Evolutionary conservation across 1,140 invertebrate species (phyloP).

Genomic region (Anastrepha ludens): DNA sequence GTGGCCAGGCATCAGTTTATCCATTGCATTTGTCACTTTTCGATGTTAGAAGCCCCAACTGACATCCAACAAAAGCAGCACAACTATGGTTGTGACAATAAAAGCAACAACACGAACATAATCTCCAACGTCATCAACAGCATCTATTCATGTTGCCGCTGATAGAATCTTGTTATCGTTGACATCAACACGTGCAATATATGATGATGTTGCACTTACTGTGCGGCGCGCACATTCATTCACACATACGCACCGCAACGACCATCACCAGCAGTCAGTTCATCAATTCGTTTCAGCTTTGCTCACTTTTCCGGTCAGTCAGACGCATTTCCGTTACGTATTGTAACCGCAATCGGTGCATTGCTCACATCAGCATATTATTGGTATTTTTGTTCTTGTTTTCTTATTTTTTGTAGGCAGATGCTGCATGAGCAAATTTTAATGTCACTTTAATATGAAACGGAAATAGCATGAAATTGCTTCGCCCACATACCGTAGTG

Average conservation of each 20-base stretch:
- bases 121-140: slow-evolving; percentile 34
- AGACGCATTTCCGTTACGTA: slow-evolving; percentile 36
- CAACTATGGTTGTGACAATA: background rate
- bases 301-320: slow-evolving; percentile 16
- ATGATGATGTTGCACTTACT: background rate
- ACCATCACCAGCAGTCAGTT: background rate
- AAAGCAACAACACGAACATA: slow-evolving; percentile 24
- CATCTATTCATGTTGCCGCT: background rate
- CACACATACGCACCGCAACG: background rate
- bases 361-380: slow-evolving; percentile 1
- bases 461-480: slow-evolving; percentile 49
- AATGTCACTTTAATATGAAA: slow-evolving; percentile 51
- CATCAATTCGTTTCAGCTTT: slow-evolving; percentile 2
- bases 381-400: background rate
- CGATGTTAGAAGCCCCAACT: background rate
- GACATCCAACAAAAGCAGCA: slow-evolving; percentile 8
- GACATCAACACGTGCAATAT: slow-evolving; percentile 28
- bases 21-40: slow-evolving; percentile 42
- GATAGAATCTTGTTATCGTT: slow-evolving; percentile 38
- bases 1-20: slow-evolving; percentile 12
- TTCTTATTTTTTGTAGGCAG: background rate
- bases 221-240: background rate
- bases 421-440: slow-evolving; percentile 20
- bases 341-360: slow-evolving; percentile 48
- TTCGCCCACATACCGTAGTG: background rate